Evolutionary conservation across 2,113 vertebrate species (phyloP).

Genomic region (Stegastes partitus): DNA sequence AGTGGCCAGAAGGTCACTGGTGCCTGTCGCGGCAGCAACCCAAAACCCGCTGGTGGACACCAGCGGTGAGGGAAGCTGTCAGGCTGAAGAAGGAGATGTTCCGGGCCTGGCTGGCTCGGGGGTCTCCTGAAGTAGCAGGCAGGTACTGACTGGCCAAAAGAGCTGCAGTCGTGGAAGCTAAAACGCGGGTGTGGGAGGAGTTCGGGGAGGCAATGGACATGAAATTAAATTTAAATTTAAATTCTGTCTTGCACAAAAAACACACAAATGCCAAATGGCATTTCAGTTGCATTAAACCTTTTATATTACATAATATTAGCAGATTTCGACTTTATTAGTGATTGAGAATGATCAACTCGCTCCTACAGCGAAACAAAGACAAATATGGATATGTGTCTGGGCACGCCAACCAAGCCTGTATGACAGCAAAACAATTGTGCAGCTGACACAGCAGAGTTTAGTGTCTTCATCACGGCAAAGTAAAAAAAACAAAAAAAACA

Average conservation of each 20-base stretch:
- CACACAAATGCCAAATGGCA: neutral
- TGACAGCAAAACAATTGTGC: constrained; percentile 11
- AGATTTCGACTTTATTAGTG: neutral
- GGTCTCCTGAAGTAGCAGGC: too few species aligned
- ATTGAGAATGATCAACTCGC: neutral
- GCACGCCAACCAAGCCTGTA: constrained; percentile 25
- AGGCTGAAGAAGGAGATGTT: too few species aligned
- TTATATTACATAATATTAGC: neutral
- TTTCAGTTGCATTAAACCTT: neutral
- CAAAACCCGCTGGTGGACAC: too few species aligned
- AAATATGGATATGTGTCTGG: constrained; percentile 27
- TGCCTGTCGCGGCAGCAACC: too few species aligned
- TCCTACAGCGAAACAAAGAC: neutral
- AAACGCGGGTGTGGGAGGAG: too few species aligned
- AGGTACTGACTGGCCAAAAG: too few species aligned
- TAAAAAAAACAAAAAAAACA: constrained; percentile 15
- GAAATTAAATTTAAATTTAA: neutral
- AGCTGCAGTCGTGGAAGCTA: too few species aligned
- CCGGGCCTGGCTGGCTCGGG: too few species aligned
- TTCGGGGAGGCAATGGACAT: too few species aligned
- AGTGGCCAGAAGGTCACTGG: too few species aligned
- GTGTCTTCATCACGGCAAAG: constrained; percentile 20
- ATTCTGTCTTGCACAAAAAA: neutral
- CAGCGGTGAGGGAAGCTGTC: too few species aligned
- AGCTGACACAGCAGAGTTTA: constrained; percentile 8